Conservation (phyloP, 2,888 invertebrate genomes). For the Ceramica pisi region DNA sequence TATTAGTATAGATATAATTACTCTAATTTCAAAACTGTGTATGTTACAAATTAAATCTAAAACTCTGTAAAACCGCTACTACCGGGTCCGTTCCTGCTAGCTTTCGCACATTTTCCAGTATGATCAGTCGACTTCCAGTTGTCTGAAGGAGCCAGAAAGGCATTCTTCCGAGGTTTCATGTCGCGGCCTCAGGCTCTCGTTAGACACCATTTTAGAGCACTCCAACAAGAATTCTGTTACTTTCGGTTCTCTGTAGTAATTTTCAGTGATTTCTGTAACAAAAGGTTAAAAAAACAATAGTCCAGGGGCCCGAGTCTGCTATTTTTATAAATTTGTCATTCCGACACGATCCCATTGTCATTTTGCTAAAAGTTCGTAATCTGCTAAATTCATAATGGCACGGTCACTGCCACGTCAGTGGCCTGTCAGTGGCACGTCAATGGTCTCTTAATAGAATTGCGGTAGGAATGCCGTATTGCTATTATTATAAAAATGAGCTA, state of each 20-base stretch:
- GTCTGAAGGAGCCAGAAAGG: constrained; percentile 38
- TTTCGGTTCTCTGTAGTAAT: constrained; percentile 19
- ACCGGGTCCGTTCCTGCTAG: not conserved
- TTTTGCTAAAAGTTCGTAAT: no score
- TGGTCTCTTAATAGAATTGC: no score
- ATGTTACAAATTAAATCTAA: not conserved
- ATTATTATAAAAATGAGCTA: no score
- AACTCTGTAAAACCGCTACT: not conserved
- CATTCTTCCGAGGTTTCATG: constrained; percentile 35
- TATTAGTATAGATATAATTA: no score
- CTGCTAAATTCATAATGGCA: no score
- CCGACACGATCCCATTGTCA: no score
- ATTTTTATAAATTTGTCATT: no score
- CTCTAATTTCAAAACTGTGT: no score
- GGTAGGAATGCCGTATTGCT: no score
- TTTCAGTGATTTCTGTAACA: constrained; percentile 40
- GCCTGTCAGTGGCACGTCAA: no score
- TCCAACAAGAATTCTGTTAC: constrained; percentile 29
- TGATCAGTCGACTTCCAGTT: constrained; percentile 36
- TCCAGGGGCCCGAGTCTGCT: no score
- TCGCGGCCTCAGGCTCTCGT: constrained; percentile 39
- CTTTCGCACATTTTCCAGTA: not conserved
- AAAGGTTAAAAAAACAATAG: not conserved
- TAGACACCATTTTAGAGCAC: constrained; percentile 37
- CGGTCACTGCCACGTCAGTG: no score